phyloP scores from a whole-genome alignment of 2,888 invertebrate genomes.

The Acrobasis suavella region DNA sequence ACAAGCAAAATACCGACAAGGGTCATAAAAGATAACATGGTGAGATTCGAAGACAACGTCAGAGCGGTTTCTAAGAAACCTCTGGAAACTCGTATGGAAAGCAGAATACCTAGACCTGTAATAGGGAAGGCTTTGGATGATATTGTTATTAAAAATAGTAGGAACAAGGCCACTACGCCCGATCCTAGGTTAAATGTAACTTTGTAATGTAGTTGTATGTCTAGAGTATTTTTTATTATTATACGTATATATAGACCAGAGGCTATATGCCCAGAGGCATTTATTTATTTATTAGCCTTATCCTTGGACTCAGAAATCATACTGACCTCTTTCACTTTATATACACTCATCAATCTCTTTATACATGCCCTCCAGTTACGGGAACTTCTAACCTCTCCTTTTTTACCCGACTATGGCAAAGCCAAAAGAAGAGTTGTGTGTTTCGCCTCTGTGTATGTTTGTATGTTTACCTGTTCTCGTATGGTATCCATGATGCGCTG shows the following conservation, averaged over 20 bases:
- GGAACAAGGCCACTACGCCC: constrained; percentile 22
- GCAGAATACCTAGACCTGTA: constrained; percentile 45
- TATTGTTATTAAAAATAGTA: constrained; percentile 31
- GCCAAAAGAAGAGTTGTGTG: too few species aligned
- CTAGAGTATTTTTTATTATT: constrained; percentile 44
- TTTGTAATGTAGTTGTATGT: constrained; percentile 39
- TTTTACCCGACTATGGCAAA: too few species aligned
- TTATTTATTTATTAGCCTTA: constrained; percentile 31
- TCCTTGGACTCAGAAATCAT: too few species aligned
- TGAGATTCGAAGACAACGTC: background rate
- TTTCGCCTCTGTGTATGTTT: too few species aligned
- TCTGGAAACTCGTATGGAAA: background rate
- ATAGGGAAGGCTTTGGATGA: constrained; percentile 43
- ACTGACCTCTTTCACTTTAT: too few species aligned
- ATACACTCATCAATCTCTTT: too few species aligned
- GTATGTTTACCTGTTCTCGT: too few species aligned
- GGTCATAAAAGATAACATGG: background rate
- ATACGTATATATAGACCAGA: constrained; percentile 44
- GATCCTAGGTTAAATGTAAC: constrained; percentile 44
- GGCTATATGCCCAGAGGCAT: constrained; percentile 70
- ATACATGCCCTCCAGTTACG: too few species aligned
- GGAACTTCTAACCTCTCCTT: too few species aligned
- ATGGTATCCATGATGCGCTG: too few species aligned
- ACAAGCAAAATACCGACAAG: constrained; percentile 12
- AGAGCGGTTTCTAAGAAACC: background rate